Evolutionary conservation across 2,797 vertebrate species (phyloP).

Genomic region (Bradypodion pumilum): DNA sequence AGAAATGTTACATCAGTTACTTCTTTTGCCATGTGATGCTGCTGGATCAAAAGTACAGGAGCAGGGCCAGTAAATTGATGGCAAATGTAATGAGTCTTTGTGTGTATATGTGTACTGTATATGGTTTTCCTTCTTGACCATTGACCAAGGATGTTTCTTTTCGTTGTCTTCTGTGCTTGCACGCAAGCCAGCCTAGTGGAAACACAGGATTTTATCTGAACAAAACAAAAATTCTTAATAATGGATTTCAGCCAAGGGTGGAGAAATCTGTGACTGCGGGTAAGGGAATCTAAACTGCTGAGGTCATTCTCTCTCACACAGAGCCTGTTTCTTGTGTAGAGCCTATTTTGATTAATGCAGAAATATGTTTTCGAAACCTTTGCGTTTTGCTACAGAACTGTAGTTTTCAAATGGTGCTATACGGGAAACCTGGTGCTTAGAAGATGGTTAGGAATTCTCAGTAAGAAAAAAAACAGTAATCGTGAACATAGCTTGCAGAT

Average conservation of each 20-base stretch:
- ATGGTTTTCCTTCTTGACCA: background rate
- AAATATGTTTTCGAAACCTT: background rate
- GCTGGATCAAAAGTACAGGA: background rate
- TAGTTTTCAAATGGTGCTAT: background rate
- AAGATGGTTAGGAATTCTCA: background rate
- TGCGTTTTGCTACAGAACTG: background rate
- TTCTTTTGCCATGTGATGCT: background rate
- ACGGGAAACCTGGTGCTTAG: background rate
- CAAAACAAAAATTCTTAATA: background rate
- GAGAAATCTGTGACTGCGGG: background rate
- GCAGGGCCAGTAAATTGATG: background rate
- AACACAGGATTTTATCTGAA: background rate
- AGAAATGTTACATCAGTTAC: background rate
- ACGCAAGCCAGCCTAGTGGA: background rate
- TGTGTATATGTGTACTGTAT: no score
- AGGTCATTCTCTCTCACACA: background rate
- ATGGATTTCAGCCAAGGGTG: constrained; percentile 12
- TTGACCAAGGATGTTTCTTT: background rate
- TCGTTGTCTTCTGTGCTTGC: background rate
- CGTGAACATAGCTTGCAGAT: background rate
- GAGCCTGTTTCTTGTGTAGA: background rate
- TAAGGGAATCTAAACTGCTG: background rate
- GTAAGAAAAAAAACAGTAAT: background rate
- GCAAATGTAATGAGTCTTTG: no score
- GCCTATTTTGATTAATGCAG: background rate